Evolutionary conservation across 2,113 vertebrate genomes (phyloP).

Genomic region (Eublepharis macularius): DNA sequence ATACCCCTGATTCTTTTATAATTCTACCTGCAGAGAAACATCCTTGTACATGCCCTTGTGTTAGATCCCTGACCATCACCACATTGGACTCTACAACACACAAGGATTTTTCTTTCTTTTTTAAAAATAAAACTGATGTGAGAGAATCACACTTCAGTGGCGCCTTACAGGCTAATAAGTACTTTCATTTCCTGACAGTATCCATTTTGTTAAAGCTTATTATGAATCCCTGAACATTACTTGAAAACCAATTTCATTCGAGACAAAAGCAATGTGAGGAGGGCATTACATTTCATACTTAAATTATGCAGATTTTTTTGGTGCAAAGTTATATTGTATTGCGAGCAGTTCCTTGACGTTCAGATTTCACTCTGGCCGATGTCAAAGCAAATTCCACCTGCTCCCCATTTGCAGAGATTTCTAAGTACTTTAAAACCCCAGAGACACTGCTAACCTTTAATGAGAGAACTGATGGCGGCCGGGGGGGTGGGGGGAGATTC

Average conservation of each 20-base stretch:
- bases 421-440: slow-evolving; percentile 53
- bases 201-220: slow-evolving; percentile 57
- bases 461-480: slow-evolving; percentile 28
- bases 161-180: slow-evolving; percentile 40
- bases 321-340: slow-evolving; percentile 52
- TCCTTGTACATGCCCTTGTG: too few relatives aligned
- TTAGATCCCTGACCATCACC: too few relatives aligned
- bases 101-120: too few relatives aligned
- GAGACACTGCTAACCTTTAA: slow-evolving; percentile 53
- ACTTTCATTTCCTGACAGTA: slow-evolving; percentile 55
- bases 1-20: too few relatives aligned
- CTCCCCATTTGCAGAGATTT: slow-evolving; percentile 57
- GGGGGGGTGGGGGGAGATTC: slow-evolving; percentile 48
- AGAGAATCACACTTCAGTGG: background rate
- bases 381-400: slow-evolving; percentile 57
- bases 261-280: slow-evolving; percentile 65
- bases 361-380: slow-evolving; percentile 50
- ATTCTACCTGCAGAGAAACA: too few relatives aligned
- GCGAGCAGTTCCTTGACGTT: slow-evolving; percentile 50
- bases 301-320: slow-evolving; percentile 55
- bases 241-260: slow-evolving; percentile 66
- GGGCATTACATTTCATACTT: slow-evolving; percentile 57
- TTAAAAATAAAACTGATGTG: background rate
- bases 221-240: slow-evolving; percentile 56
- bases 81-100: too few relatives aligned